Evolutionary conservation across 2,113 vertebrate species (phyloP), one percentile per base, ranked within the genome.

Genomic region (Neomonachus schauinslandi): DNA sequence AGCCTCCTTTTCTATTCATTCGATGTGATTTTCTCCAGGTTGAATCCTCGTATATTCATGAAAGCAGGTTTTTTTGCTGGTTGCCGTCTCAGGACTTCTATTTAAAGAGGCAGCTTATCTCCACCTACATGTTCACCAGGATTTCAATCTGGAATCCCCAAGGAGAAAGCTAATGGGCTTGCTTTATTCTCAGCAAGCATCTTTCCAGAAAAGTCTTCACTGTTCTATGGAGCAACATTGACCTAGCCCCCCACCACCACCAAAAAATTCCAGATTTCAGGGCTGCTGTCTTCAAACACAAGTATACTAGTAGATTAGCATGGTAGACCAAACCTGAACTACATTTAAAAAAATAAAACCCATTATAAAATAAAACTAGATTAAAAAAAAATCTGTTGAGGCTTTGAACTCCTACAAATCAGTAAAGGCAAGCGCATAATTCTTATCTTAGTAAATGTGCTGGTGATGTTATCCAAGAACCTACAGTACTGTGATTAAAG

Each of bases 171-270:
- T 63, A 91, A 69, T 74, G 61, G 21, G 53, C 36, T 97, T 77
- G 61, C 91, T 97, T 93, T 95, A 63, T 82, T 71, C 82, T 85
- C 28, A 65, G 72, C 72, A 94, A 89, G 81, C 65, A 1, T 51
- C 33, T 89, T 89, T 80, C 63, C 90, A 63, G 24, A 94, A 39
- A 93, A 53, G 31, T 13, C 71, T 53, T 10, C 87, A 55, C n/a
- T 84, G 21, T 49, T 69, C 31, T 39, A 2, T 55, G 19, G 19
- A 39, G 16, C 69, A 28, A 51, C 88, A 28, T 13, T 80, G 51
- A 69, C 22, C 28, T 12, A 72, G 49, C 33, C 49, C 57, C 16
- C 18, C 16, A 3, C 33, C 42, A 49, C 26, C 31, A 18, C 28
- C 63, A 67, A 67, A 59, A 57, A 63, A 51, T 71, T 82, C 28